Evolutionary conservation across 2,113 vertebrate genomes (phyloP).

Genomic region (Heterotilapia buettikoferi): DNA sequence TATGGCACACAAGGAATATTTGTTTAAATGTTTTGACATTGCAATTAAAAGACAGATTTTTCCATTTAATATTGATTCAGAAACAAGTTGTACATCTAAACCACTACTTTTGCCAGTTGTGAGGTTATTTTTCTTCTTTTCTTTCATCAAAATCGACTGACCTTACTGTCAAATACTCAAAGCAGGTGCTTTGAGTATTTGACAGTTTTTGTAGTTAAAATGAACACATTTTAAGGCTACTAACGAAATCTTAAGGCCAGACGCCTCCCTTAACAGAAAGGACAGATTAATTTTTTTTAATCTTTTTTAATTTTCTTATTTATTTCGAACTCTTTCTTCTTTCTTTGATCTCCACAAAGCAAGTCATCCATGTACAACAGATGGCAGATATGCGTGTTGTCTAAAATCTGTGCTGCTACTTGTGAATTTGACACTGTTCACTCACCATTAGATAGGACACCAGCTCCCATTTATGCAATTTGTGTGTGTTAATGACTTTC

Average conservation of each 20-base stretch:
- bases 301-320: neutral
- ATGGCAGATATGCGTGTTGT: neutral
- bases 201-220: neutral
- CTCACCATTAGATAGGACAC: neutral
- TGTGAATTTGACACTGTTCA: neutral
- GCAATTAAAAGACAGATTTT: neutral
- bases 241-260: neutral
- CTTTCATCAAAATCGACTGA: accelerated
- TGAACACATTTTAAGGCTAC: neutral
- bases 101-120: neutral
- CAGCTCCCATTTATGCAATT: neutral
- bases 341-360: neutral
- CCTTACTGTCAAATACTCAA: too few relatives aligned
- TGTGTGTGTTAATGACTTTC: neutral
- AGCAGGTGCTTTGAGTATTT: neutral
- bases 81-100: neutral
- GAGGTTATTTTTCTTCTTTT: neutral
- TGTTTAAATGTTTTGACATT: neutral
- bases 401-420: neutral
- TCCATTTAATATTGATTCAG: neutral
- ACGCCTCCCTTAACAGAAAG: neutral
- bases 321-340: neutral
- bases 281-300: neutral
- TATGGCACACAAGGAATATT: neutral
- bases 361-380: neutral